phyloP scores from a whole-genome alignment of 2,797 vertebrate species.

The Characodon lateralis region DNA sequence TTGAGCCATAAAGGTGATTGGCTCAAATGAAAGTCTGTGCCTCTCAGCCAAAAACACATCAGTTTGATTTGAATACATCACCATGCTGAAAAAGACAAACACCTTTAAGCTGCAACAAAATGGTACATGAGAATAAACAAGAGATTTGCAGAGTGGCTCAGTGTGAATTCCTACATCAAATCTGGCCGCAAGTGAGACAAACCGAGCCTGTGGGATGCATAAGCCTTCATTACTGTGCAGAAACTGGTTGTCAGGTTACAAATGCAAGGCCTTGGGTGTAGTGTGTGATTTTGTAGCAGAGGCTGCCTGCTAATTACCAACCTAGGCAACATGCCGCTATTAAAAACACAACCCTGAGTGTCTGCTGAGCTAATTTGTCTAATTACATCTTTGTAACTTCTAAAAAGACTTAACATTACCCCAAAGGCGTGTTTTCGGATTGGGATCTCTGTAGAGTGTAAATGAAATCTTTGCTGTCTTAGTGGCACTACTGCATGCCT shows the following conservation, averaged over 20 bases:
- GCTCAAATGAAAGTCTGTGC: constrained; percentile 74
- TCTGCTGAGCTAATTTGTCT: constrained; percentile 82
- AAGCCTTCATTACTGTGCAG: constrained; percentile 72
- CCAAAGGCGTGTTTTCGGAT: constrained; percentile 68
- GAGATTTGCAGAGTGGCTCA: constrained; percentile 59
- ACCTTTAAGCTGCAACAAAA: constrained; percentile 54
- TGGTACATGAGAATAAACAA: constrained; percentile 58
- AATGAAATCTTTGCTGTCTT: constrained; percentile 69
- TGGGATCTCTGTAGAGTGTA: constrained; percentile 59
- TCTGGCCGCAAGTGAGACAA: constrained; percentile 65
- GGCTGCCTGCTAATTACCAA: constrained; percentile 79
- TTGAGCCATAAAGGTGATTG: constrained; percentile 77
- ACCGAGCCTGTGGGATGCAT: constrained; percentile 67
- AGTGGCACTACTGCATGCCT: constrained; percentile 42
- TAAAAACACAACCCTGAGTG: constrained; percentile 75
- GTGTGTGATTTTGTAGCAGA: constrained; percentile 71
- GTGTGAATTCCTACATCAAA: constrained; percentile 68
- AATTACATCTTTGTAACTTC: constrained; percentile 82
- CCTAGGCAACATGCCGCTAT: constrained; percentile 74
- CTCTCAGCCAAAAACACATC: constrained; percentile 68
- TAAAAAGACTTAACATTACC: constrained; percentile 78
- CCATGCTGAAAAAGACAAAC: constrained; percentile 34
- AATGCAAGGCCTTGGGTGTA: constrained; percentile 71
- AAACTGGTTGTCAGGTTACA: constrained; percentile 75
- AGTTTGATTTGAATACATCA: constrained; percentile 71